These are phyloP conservation scores for Ormia ochracea DNA, from an alignment of 2,888 invertebrate genomes.

Conservation along the genomic window DNA sequence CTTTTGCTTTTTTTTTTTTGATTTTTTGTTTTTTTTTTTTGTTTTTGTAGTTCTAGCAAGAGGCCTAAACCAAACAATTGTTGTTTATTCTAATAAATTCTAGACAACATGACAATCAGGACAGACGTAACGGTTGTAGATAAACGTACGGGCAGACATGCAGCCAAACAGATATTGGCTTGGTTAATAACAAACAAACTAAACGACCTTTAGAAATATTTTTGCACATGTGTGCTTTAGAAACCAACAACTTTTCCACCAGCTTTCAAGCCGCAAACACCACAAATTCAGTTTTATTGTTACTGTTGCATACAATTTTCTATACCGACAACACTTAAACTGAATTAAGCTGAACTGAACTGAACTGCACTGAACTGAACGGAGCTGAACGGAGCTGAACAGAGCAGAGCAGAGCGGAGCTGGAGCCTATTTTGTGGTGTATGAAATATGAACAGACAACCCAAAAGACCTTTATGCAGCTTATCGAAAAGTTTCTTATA, in stretches of 20 bases:
- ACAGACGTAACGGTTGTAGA: slow-evolving; percentile 11
- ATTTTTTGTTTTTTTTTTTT: too few relatives aligned
- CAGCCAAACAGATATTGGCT: slow-evolving; percentile 11
- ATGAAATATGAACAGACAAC: slow-evolving; percentile 56
- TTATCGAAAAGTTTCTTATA: slow-evolving; percentile 44
- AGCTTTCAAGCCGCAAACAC: slow-evolving; percentile 52
- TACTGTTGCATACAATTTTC: slow-evolving; percentile 30
- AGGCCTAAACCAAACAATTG: slow-evolving; percentile 54
- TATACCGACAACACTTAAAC: slow-evolving; percentile 26
- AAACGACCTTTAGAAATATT: slow-evolving; percentile 64
- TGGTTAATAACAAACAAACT: slow-evolving; percentile 46
- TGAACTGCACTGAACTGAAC: too few relatives aligned
- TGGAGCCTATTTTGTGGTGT: slow-evolving; percentile 21
- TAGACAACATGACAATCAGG: slow-evolving; percentile 47
- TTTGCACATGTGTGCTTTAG: slow-evolving; percentile 54
- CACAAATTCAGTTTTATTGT: slow-evolving; percentile 35
- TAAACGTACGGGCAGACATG: background rate
- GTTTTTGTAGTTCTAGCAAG: slow-evolving; percentile 35
- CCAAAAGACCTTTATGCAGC: slow-evolving; percentile 55
- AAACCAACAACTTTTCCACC: slow-evolving; percentile 41
- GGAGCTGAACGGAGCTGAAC: too few relatives aligned
- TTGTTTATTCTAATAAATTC: slow-evolving; percentile 56
- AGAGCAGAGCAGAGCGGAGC: too few relatives aligned
- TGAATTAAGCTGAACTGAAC: too few relatives aligned
- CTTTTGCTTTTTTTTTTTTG: background rate